Conservation (phyloP, 2,888 invertebrate genomes). For the Dastarcus helophoroides region DNA sequence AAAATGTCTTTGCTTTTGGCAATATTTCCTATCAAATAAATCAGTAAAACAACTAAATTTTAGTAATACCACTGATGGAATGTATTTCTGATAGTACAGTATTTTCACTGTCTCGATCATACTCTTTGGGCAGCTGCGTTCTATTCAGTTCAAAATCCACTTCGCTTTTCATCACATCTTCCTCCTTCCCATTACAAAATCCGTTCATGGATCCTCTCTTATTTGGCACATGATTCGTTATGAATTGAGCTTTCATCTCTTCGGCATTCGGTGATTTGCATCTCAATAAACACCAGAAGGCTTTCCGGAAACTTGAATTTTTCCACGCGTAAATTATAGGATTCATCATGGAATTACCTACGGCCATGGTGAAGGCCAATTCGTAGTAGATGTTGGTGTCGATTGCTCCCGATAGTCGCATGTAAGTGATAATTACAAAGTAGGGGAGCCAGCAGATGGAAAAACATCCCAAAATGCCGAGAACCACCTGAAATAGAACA, state of each 20-base stretch:
- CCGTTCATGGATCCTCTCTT: slow-evolving; percentile 43
- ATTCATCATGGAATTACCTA: slow-evolving; percentile 71
- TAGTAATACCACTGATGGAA: too few relatives aligned
- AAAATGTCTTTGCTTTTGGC: too few relatives aligned
- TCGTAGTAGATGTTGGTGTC: slow-evolving; percentile 27
- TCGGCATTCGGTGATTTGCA: slow-evolving; percentile 53
- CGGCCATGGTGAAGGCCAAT: slow-evolving; percentile 47
- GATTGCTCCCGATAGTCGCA: slow-evolving; percentile 20
- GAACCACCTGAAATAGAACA: slow-evolving; percentile 51
- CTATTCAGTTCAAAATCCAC: slow-evolving; percentile 14
- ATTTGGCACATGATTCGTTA: slow-evolving; percentile 42
- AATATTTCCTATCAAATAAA: too few relatives aligned
- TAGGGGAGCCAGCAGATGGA: slow-evolving; percentile 75
- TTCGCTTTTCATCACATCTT: slow-evolving; percentile 15
- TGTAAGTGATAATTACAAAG: slow-evolving; percentile 45
- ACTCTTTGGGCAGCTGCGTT: slow-evolving; percentile 6
- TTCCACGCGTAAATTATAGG: slow-evolving; percentile 81
- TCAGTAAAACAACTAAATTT: too few relatives aligned
- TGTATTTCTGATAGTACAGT: slow-evolving; percentile 10
- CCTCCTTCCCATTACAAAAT: slow-evolving; percentile 36
- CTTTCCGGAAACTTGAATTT: slow-evolving; percentile 62
- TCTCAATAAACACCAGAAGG: slow-evolving; percentile 55
- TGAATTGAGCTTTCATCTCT: slow-evolving; percentile 31
- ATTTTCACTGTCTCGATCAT: slow-evolving; percentile 8
- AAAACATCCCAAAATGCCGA: slow-evolving; percentile 67